Evolutionary conservation across 2,797 vertebrate species (phyloP).

Genomic region (Brachyrhaphis roseni): DNA sequence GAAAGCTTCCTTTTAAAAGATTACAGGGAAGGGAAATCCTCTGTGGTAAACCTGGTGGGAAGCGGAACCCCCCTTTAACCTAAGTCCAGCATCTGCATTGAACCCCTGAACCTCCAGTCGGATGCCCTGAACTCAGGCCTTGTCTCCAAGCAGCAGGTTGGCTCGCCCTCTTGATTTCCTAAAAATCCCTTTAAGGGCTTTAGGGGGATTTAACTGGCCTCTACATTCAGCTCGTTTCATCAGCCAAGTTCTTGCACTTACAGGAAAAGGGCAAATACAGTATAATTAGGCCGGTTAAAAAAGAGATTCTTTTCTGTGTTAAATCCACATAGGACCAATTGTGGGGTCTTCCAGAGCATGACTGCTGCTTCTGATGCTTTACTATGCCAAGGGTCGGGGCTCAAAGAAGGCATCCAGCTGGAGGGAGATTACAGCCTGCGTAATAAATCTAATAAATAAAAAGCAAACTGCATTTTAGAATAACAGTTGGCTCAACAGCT

Average conservation of each 20-base stretch:
- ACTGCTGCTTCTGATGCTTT: conserved; percentile 58
- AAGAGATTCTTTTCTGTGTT: conserved; percentile 48
- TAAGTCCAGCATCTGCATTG: conserved; percentile 32
- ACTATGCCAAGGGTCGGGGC: conserved; percentile 57
- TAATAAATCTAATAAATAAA: conserved; percentile 21
- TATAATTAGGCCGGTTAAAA: conserved; percentile 72
- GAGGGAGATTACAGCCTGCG: conserved; percentile 18
- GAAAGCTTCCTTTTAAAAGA: conserved; percentile 1
- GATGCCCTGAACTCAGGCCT: conserved; percentile 43
- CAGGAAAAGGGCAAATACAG: conserved; percentile 65
- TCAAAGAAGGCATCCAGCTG: conserved; percentile 32
- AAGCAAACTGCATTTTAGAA: conserved; percentile 1
- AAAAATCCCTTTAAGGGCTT: conserved; percentile 73
- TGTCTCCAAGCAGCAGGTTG: conserved; percentile 47
- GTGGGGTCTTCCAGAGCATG: conserved; percentile 55
- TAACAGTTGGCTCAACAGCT: not conserved
- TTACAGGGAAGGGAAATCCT: conserved; percentile 1
- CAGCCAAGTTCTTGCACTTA: conserved; percentile 59
- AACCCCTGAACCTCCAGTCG: conserved; percentile 37
- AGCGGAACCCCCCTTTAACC: conserved; percentile 18
- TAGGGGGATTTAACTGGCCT: conserved; percentile 67
- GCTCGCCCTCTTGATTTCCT: conserved; percentile 53
- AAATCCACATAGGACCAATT: conserved; percentile 63
- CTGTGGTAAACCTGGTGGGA: conserved; percentile 9
- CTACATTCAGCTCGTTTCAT: conserved; percentile 61